Conservation (phyloP, 2,888 invertebrate species). For the Helicoverpa assulta region DNA sequence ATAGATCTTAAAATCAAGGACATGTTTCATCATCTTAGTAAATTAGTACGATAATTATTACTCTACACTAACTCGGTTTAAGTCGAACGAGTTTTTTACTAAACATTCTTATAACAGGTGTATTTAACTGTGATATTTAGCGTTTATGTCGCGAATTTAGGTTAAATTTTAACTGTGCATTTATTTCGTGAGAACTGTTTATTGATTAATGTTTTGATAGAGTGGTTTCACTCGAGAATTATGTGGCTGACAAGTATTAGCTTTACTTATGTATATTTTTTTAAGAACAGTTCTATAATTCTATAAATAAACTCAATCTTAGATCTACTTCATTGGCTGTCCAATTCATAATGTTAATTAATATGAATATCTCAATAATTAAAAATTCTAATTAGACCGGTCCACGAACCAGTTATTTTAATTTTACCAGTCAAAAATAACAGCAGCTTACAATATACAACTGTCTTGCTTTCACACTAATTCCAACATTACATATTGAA, state of each 20-base stretch:
- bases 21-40: constrained; percentile 40
- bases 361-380: neutral
- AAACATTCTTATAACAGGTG: constrained; percentile 34
- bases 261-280: too few species aligned
- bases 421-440: neutral
- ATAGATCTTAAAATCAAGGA: constrained; percentile 28
- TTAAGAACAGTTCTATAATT: too few species aligned
- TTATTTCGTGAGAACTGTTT: constrained; percentile 29
- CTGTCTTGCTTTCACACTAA: constrained; percentile 38
- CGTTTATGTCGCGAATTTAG: constrained; percentile 36
- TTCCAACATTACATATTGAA: constrained; percentile 9
- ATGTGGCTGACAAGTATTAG: too few species aligned
- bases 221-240: neutral
- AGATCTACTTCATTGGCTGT: too few species aligned
- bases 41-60: constrained; percentile 7
- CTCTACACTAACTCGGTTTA: constrained; percentile 22
- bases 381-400: constrained; percentile 10
- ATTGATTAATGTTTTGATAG: constrained; percentile 30
- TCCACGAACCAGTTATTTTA: constrained; percentile 7
- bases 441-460: neutral
- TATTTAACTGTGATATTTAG: constrained; percentile 25
- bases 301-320: too few species aligned
- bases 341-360: too few species aligned
- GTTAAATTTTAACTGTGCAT: constrained; percentile 30
- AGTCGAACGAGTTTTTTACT: constrained; percentile 31